phyloP scores from a whole-genome alignment of 2,113 vertebrate genomes.

The Vidua chalybeata region DNA sequence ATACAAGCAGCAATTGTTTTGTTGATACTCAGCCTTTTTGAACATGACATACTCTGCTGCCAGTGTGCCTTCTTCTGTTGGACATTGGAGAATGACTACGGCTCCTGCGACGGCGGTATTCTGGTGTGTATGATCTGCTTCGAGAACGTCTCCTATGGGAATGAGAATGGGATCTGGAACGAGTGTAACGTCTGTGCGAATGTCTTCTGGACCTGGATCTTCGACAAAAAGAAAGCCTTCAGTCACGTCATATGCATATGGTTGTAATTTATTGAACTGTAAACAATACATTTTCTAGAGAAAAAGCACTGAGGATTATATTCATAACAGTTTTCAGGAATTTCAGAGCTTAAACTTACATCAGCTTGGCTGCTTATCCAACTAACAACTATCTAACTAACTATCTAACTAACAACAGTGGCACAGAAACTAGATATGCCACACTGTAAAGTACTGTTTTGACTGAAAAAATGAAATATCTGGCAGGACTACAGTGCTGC shows the following conservation, averaged over 20 bases:
- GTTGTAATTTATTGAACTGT: neutral
- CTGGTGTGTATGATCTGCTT: slow-evolving; percentile 86
- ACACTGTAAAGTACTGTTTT: neutral
- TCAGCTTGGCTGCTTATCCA: neutral
- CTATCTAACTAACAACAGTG: neutral
- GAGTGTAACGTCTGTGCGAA: slow-evolving; percentile 85
- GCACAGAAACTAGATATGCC: neutral
- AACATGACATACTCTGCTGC: slow-evolving; percentile 85
- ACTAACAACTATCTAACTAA: neutral
- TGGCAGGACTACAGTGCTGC: neutral
- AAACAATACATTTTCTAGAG: neutral
- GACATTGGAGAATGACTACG: slow-evolving; percentile 91
- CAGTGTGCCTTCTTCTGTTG: slow-evolving; percentile 84
- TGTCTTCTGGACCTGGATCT: slow-evolving; percentile 88
- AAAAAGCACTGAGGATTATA: neutral
- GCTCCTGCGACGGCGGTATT: slow-evolving; percentile 85
- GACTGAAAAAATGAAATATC: neutral
- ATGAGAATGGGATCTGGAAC: slow-evolving; percentile 83
- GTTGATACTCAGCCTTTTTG: slow-evolving; percentile 13
- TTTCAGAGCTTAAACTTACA: neutral
- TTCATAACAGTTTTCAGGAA: neutral
- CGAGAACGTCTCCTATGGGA: slow-evolving; percentile 86
- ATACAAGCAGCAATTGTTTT: neutral
- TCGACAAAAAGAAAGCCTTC: slow-evolving; percentile 53
- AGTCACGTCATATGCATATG: neutral